Conservation (phyloP, 1,140 invertebrate genomes). For the Procambarus clarkii region DNA sequence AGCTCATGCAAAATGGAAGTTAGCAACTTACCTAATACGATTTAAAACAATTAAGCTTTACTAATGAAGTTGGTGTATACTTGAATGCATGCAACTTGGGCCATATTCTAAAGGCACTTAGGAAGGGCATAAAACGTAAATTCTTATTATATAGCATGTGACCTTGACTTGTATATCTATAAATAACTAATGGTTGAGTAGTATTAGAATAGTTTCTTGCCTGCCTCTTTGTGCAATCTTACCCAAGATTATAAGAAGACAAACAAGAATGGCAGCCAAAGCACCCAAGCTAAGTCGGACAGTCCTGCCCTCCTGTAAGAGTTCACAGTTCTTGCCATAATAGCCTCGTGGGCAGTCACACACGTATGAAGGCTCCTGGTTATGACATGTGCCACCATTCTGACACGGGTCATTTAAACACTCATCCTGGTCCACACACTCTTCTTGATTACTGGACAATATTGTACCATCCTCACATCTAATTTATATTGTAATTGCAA, state of each 20-base stretch:
- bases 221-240: constrained; percentile 70
- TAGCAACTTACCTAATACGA: neutral
- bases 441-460: constrained; percentile 90
- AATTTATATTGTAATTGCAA: neutral
- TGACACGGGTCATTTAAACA: constrained; percentile 93
- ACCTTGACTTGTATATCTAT: neutral
- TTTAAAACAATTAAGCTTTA: neutral
- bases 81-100: neutral
- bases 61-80: neutral
- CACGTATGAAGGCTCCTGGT: constrained; percentile 89
- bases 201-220: neutral
- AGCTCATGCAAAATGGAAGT: neutral
- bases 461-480: constrained; percentile 94
- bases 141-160: neutral
- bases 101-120: neutral
- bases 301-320: constrained; percentile 93
- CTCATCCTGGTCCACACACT: constrained; percentile 95
- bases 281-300: constrained; percentile 95
- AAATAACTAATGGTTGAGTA: neutral
- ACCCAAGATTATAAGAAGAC: constrained; percentile 95
- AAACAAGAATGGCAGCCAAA: constrained; percentile 93
- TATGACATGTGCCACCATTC: constrained; percentile 92
- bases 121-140: neutral
- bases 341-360: constrained; percentile 93
- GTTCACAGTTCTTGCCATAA: constrained; percentile 94